Conservation (phyloP, 2,888 invertebrate species). For the Hirtodrosophila trivittata region DNA sequence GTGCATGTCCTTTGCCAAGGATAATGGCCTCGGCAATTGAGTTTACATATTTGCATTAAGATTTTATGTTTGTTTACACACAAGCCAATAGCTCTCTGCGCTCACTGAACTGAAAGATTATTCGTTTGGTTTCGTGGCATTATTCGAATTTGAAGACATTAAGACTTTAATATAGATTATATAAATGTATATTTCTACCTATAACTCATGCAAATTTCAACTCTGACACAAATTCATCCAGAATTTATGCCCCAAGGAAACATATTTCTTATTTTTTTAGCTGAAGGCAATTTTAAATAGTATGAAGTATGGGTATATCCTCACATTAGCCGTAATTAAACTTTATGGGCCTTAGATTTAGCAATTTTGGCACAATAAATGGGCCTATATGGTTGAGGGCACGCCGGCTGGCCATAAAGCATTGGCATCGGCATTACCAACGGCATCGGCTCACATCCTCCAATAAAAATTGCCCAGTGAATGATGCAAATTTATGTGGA, state of each 20-base stretch:
- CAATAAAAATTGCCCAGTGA: slow-evolving; percentile 62
- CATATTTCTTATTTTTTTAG: no score
- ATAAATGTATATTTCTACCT: no score
- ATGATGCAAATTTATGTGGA: slow-evolving; percentile 77
- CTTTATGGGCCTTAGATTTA: slow-evolving; percentile 75
- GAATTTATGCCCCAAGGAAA: no score
- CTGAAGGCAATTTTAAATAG: no score
- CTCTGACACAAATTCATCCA: no score
- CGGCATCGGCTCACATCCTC: slow-evolving; percentile 49
- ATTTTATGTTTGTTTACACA: slow-evolving; percentile 60
- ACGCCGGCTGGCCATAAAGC: slow-evolving; percentile 65
- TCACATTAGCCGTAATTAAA: slow-evolving; percentile 69
- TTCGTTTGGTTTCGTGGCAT: slow-evolving; percentile 37
- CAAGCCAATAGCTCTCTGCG: slow-evolving; percentile 5
- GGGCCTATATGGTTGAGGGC: slow-evolving; percentile 40
- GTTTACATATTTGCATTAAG: slow-evolving; percentile 59
- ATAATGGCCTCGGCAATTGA: slow-evolving; percentile 57
- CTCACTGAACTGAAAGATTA: slow-evolving; percentile 40
- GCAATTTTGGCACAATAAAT: slow-evolving; percentile 74
- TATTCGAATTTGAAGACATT: not conserved
- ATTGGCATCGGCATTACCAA: slow-evolving; percentile 56
- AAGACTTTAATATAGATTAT: no score
- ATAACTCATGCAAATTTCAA: no score
- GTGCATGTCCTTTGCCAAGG: not conserved
- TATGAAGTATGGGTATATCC: not conserved